A percentile compares a stretch with the other conserved stretches of the same genome.
Evolutionary conservation across 2,888 invertebrate species (phyloP).

Genomic region (Cerastis rubricosa): DNA sequence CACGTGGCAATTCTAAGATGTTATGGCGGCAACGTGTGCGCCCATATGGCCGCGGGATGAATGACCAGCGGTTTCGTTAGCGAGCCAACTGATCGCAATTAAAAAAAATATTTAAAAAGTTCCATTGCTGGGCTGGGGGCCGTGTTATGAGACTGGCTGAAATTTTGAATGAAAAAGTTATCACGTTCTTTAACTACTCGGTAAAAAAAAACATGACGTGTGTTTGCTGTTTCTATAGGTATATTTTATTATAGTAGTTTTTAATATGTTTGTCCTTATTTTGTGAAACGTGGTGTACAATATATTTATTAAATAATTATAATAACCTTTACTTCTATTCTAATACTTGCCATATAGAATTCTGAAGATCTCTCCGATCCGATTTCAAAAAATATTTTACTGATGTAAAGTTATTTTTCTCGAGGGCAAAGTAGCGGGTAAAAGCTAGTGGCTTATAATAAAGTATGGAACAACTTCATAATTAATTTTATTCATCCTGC

Average conservation of each 20-base stretch:
- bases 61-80: constrained; percentile 86
- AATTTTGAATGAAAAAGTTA: constrained; percentile 29
- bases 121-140: constrained; percentile 41
- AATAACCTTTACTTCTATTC: neutral
- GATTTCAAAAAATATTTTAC: too few relatives aligned
- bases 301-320: neutral
- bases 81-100: constrained; percentile 77
- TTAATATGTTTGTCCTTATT: neutral
- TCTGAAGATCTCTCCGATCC: too few relatives aligned
- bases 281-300: neutral
- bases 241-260: neutral
- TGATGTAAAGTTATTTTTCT: neutral
- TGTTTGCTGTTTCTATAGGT: neutral
- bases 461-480: neutral
- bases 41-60: constrained; percentile 88
- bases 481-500: neutral
- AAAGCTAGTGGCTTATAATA: neutral
- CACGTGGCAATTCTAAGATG: constrained; percentile 82
- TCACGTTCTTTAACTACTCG: neutral
- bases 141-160: constrained; percentile 39
- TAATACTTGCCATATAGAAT: neutral
- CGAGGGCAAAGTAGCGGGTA: neutral
- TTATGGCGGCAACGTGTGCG: constrained; percentile 76
- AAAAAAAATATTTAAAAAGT: constrained; percentile 67
- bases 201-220: neutral